phyloP scores from a whole-genome alignment of 2,888 invertebrate species.

The Euplagia quadripunctaria region DNA sequence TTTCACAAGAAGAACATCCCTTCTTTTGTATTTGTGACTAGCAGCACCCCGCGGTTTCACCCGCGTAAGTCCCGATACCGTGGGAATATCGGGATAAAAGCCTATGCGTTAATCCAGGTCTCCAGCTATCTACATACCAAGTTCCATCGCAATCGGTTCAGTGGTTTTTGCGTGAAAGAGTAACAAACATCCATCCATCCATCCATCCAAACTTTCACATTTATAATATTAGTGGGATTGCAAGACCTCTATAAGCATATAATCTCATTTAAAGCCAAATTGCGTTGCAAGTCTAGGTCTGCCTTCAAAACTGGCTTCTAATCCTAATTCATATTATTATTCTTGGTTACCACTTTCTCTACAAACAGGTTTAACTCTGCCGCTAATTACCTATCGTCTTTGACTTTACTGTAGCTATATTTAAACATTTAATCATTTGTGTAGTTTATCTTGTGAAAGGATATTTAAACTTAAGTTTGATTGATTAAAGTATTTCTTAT shows the following conservation, averaged over 20 bases:
- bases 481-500: not conserved
- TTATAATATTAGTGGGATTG: no score
- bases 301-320: slow-evolving; percentile 32
- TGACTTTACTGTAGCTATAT: slow-evolving; percentile 21
- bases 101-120: no score
- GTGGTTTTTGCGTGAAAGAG: no score
- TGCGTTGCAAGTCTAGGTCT: slow-evolving; percentile 10
- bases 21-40: not conserved
- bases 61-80: no score
- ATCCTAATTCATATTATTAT: slow-evolving; percentile 36
- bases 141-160: no score
- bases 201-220: no score
- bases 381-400: slow-evolving; percentile 34
- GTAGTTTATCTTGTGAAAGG: slow-evolving; percentile 12
- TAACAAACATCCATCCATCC: no score
- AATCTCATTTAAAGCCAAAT: slow-evolving; percentile 12
- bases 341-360: slow-evolving; percentile 37
- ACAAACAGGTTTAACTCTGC: slow-evolving; percentile 39
- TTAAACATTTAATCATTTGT: slow-evolving; percentile 22
- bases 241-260: not conserved
- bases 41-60: no score
- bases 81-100: no score
- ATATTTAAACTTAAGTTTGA: slow-evolving; percentile 10
- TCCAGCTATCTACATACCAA: no score
- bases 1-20: not conserved